These are phyloP conservation scores for Melieria crassipennis DNA, from an alignment of 2,888 invertebrate genomes.

Conservation along the genomic window DNA sequence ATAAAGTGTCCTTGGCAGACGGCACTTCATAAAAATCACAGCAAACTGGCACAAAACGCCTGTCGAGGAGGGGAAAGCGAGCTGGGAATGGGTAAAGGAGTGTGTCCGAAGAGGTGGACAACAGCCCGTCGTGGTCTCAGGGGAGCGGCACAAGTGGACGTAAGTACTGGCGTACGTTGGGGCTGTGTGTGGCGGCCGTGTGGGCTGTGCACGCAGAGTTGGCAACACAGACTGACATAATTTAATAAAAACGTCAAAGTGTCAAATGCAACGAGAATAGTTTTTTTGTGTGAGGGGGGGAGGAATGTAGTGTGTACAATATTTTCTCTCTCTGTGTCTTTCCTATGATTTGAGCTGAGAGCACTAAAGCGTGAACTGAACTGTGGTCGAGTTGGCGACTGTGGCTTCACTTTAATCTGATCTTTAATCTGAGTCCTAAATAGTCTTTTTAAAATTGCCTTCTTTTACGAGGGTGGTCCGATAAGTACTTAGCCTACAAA, in stretches of 20 bases:
- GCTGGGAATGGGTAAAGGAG: not conserved
- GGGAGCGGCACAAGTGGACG: not conserved
- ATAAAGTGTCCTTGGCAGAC: slow-evolving; percentile 57
- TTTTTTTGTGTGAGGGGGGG: no score
- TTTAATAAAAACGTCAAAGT: slow-evolving; percentile 42
- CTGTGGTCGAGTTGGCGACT: no score
- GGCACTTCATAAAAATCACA: slow-evolving; percentile 49
- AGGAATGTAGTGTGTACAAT: no score
- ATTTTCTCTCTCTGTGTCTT: no score
- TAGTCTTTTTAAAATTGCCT: no score
- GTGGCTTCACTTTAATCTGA: no score
- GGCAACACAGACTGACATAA: slow-evolving; percentile 23
- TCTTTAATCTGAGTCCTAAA: no score
- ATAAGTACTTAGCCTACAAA: no score
- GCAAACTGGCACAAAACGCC: slow-evolving; percentile 12
- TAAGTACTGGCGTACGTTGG: not conserved
- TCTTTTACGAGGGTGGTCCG: no score
- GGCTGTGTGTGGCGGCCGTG: not conserved
- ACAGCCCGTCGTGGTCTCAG: slow-evolving; percentile 12
- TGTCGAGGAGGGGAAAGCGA: no score
- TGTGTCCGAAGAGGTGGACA: not conserved
- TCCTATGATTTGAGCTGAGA: no score
- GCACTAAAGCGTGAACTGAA: no score
- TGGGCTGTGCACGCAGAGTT: not conserved
- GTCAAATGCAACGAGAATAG: slow-evolving; percentile 34